Conservation (phyloP, 2,797 vertebrate species). For the Acropternis orthonyx region DNA sequence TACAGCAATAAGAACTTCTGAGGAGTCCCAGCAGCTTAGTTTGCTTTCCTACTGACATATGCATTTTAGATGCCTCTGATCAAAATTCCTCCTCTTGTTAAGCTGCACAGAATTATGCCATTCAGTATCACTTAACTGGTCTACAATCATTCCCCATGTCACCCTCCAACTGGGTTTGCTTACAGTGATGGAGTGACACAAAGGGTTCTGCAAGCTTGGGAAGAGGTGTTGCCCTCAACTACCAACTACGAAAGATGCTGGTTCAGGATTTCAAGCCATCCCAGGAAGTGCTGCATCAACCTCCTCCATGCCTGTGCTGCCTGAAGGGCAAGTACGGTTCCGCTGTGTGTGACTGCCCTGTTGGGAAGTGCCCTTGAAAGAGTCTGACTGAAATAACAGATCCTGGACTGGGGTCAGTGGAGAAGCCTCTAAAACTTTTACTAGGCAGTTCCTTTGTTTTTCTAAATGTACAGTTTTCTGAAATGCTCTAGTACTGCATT, state of each 20-base stretch:
- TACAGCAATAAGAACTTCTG: background rate
- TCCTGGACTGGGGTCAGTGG: background rate
- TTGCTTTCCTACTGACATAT: background rate
- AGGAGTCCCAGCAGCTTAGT: constrained; percentile 2
- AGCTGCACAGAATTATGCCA: background rate
- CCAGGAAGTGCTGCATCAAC: background rate
- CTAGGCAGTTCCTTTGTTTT: background rate
- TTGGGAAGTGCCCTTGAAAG: background rate
- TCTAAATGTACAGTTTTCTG: background rate
- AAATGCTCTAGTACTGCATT: background rate
- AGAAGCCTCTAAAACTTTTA: background rate
- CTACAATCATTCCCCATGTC: background rate
- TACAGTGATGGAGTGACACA: background rate
- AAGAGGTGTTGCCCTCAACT: background rate
- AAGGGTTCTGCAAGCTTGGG: background rate
- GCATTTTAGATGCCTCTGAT: background rate
- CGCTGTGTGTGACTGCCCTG: background rate
- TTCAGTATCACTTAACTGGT: background rate
- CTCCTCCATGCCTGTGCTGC: rapidly evolving
- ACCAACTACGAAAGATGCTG: background rate
- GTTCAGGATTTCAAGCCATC: background rate
- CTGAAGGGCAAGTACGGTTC: background rate
- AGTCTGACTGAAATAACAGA: background rate
- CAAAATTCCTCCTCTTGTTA: background rate
- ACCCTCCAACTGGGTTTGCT: background rate